Base-by-base conservation (phyloP, 23 tunicate species). In the Ciona savignyi region DNA sequence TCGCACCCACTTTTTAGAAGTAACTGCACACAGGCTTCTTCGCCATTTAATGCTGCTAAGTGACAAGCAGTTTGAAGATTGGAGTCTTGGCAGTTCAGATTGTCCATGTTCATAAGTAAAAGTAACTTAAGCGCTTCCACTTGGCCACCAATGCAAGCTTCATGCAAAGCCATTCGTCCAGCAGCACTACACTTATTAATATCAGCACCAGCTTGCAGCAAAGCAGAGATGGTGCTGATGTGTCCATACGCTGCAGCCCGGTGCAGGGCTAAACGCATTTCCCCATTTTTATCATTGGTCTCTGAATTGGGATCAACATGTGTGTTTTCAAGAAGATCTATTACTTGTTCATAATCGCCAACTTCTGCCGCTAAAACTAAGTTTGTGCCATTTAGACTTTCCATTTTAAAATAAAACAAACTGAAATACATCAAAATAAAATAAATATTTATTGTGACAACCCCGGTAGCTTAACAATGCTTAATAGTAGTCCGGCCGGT, bases 211-310 rank as follows among this genome's bases (percentile, higher is more conserved):
- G 72, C 85, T 78, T 81, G 27, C 22, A 64, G 1, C 11, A 3
- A 32, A 2, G 34, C 1, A 4, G 27, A 23, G 20, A 49, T 49
- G 20, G 20, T n/a, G n/a, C n/a, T n/a, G 27, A 81, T 35, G 48
- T 81, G 85, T 4, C 85, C 85, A 73, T 81, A 81, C 3, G 85
- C 85, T 30, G 85, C 85, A 65, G 85, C 85, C 30, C 85, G 35
- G 66, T 81, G 85, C 9, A 81, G 27, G 3, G 85, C 85, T 19
- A 78, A 81, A 24, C 85, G 48, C 28, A 81, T 22, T 65, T 81
- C 85, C 2, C 85, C 85, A 28, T n/a, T n/a, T n/a, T n/a, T n/a
- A n/a, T n/a, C n/a, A n/a, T n/a, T n/a, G n/a, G n/a, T n/a, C n/a
- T n/a, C n/a, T n/a, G n/a, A n/a, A n/a, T n/a, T n/a, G n/a, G n/a